Conservation (phyloP, 2,797 vertebrate genomes). For the Kryptopterus vitreolus region DNA sequence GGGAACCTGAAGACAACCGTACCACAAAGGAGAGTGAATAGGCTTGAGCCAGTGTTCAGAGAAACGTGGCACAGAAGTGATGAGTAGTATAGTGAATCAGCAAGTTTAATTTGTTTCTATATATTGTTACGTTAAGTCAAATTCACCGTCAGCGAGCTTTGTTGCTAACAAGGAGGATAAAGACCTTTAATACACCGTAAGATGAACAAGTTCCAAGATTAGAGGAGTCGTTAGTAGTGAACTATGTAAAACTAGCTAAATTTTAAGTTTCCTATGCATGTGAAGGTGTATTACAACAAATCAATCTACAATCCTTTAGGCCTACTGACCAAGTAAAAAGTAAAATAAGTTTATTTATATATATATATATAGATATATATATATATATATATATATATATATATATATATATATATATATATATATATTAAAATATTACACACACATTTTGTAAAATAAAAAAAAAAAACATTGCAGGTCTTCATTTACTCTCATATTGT, state of each 20-base stretch:
- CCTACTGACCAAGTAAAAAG: not conserved
- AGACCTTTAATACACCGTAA: not conserved
- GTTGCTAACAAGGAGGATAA: not conserved
- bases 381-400: too few relatives aligned
- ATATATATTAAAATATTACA: too few relatives aligned
- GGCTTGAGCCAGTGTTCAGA: too few relatives aligned
- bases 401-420: too few relatives aligned
- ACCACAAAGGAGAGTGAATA: constrained; percentile 21
- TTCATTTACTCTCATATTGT: too few relatives aligned
- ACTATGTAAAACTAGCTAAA: not conserved
- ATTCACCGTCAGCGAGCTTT: not conserved
- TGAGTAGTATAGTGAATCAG: not conserved
- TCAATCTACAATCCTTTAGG: not conserved
- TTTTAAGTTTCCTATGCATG: not conserved
- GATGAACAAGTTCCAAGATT: not conserved
- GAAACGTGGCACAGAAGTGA: too few relatives aligned
- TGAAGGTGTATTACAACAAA: not conserved
- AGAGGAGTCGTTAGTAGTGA: not conserved
- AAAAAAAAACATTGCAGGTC: too few relatives aligned
- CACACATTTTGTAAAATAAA: too few relatives aligned
- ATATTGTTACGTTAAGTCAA: not conserved
- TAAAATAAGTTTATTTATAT: too few relatives aligned
- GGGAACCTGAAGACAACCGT: constrained; percentile 85
- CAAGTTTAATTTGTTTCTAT: not conserved
- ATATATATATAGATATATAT: too few relatives aligned